Evolutionary conservation across 2,113 vertebrate genomes (phyloP).

Genomic region (Redunca redunca): DNA sequence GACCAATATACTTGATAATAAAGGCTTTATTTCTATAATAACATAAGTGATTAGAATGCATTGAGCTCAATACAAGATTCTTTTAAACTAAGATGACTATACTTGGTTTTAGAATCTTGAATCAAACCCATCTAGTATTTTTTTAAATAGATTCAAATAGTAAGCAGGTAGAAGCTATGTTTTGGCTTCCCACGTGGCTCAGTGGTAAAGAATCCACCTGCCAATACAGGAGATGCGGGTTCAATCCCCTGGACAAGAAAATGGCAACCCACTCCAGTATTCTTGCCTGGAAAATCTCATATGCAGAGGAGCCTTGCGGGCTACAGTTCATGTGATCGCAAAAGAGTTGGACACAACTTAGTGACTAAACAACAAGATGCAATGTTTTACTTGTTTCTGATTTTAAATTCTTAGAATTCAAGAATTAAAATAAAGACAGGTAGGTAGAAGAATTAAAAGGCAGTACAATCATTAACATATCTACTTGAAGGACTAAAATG

Average conservation of each 20-base stretch:
- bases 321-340: neutral
- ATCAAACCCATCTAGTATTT: neutral
- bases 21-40: neutral
- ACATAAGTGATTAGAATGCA: neutral
- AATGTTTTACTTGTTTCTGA: neutral
- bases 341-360: neutral
- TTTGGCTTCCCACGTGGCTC: neutral
- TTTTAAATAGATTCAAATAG: slow-evolving; percentile 2
- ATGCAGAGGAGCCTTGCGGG: neutral
- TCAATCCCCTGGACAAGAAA: neutral
- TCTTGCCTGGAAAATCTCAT: neutral
- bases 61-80: neutral
- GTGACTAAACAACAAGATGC: neutral
- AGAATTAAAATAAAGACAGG: slow-evolving; percentile 6
- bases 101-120: neutral
- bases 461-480: neutral
- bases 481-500: slow-evolving; percentile 2
- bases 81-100: neutral
- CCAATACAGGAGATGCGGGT: neutral
- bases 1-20: neutral
- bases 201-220: neutral
- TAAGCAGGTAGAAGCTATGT: neutral
- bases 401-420: slow-evolving; percentile 26
- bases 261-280: neutral
- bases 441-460: neutral